A percentile compares a stretch with the other conserved stretches of the same genome.
phyloP scores from a whole-genome alignment of 2,113 vertebrate genomes.

The Hiodon alosoides region DNA sequence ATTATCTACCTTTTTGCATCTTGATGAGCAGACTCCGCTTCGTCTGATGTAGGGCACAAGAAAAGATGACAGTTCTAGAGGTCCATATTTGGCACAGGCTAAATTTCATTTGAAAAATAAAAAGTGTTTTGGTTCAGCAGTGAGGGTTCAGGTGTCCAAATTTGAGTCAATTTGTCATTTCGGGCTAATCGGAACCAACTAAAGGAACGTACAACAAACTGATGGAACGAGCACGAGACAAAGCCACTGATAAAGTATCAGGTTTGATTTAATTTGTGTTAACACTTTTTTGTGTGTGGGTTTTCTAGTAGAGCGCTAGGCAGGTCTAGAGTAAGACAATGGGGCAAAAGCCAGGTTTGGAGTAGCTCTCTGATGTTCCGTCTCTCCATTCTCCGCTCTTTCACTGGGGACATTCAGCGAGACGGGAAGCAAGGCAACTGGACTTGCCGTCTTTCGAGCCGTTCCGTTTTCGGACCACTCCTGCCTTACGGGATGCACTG shows the following conservation, averaged over 20 bases:
- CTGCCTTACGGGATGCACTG: constrained; percentile 4
- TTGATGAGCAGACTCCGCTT: background rate
- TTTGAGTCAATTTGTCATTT: background rate
- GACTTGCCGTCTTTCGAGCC: background rate
- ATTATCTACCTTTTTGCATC: background rate
- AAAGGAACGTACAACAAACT: background rate
- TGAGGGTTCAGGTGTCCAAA: background rate
- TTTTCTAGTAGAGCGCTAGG: background rate
- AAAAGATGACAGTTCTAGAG: background rate
- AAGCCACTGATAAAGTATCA: background rate
- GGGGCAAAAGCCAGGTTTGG: constrained; percentile 6
- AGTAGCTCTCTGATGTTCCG: constrained; percentile 2
- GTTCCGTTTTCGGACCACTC: background rate
- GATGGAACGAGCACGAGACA: constrained; percentile 2
- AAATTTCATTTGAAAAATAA: background rate
- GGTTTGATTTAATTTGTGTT: background rate
- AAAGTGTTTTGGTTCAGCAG: background rate
- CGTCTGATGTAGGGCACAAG: background rate
- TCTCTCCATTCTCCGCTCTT: background rate
- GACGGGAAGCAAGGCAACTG: constrained; percentile 20
- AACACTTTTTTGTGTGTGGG: background rate
- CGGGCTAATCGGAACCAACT: background rate
- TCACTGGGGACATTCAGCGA: constrained; percentile 22
- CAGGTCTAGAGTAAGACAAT: background rate
- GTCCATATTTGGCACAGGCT: constrained; percentile 1